phyloP scores from a whole-genome alignment of 2,113 vertebrate genomes.

The Brachypodius melanocephalos region DNA sequence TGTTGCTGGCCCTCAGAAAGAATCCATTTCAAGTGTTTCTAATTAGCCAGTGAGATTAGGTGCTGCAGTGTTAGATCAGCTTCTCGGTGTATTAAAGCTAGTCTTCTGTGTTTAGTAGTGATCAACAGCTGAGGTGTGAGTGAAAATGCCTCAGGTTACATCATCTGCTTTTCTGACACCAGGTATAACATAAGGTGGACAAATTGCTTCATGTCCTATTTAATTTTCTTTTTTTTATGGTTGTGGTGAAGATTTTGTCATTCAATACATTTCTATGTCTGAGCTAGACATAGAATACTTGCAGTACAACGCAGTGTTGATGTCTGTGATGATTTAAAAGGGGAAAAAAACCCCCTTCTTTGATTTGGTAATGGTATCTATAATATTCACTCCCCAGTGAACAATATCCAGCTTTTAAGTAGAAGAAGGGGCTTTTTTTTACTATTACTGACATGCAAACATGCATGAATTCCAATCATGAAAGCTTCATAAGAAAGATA shows the following conservation, averaged over 20 bases:
- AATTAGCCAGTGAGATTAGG: conserved; percentile 21
- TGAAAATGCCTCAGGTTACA: not conserved
- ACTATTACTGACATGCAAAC: not conserved
- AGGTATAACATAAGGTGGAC: not conserved
- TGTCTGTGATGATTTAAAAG: not conserved
- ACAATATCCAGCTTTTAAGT: not conserved
- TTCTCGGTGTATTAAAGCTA: not conserved
- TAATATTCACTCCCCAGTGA: not conserved
- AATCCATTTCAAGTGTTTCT: not conserved
- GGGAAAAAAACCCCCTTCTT: not conserved
- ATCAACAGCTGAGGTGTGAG: not conserved
- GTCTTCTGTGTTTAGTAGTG: not conserved
- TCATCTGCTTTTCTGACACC: not conserved
- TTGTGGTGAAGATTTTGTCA: not conserved
- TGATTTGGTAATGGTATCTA: not conserved
- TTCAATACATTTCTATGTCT: not conserved
- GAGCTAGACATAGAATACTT: not conserved
- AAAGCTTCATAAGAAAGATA: not conserved
- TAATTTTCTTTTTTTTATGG: not conserved
- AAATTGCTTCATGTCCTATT: not conserved
- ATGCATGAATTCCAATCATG: not conserved
- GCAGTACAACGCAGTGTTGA: not conserved
- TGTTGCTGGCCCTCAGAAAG: not conserved
- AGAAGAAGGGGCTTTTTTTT: not conserved
- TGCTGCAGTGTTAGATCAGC: not conserved